These are phyloP conservation scores for Capitulum mitella DNA, from an alignment of 2,888 invertebrate genomes.

Conservation along the genomic window DNA sequence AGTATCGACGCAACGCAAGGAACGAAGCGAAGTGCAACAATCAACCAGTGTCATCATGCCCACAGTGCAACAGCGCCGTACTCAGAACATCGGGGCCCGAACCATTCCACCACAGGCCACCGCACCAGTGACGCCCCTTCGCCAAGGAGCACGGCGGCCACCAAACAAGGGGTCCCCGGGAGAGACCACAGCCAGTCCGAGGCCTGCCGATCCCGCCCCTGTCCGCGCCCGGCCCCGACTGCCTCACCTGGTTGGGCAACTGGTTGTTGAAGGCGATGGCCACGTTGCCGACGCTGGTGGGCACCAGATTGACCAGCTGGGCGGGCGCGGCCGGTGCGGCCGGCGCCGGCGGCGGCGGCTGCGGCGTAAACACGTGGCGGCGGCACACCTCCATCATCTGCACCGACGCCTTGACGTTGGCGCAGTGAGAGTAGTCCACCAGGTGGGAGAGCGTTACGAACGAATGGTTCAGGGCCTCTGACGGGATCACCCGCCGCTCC, in stretches of 20 bases:
- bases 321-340: conserved; percentile 43
- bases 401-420: conserved; percentile 92
- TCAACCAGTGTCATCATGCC: too few relatives aligned
- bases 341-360: conserved; percentile 28
- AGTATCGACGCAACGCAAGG: too few relatives aligned
- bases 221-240: not conserved
- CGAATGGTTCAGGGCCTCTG: conserved; percentile 89
- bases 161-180: too few relatives aligned
- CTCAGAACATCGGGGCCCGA: too few relatives aligned
- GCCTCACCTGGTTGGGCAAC: conserved; percentile 64
- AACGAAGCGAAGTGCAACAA: too few relatives aligned
- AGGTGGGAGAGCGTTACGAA: conserved; percentile 89
- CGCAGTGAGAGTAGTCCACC: conserved; percentile 92
- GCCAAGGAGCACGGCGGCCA: too few relatives aligned
- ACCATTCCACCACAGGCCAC: too few relatives aligned
- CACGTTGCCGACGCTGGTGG: conserved; percentile 72
- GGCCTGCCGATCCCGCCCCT: too few relatives aligned
- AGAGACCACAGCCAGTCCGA: too few relatives aligned
- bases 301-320: conserved; percentile 46
- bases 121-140: too few relatives aligned
- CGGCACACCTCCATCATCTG: conserved; percentile 90
- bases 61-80: too few relatives aligned
- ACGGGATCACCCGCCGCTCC: conserved; percentile 91
- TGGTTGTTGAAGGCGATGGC: conserved; percentile 84
- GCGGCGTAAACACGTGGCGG: conserved; percentile 40